These are phyloP conservation scores for Arctocebus calabarensis DNA, from an alignment of 2,797 vertebrate genomes.

Conservation along the genomic window DNA sequence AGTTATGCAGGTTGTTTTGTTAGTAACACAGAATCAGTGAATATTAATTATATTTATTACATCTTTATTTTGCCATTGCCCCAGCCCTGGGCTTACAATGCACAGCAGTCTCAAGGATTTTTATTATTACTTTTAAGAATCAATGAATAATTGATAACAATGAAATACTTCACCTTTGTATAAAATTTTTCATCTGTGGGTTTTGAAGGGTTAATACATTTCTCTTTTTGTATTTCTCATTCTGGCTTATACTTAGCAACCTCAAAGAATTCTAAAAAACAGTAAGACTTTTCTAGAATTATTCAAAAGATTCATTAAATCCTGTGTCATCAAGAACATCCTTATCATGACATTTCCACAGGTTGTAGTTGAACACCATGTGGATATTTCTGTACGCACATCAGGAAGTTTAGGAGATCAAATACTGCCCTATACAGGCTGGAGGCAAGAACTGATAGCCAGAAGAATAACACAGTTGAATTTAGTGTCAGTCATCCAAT, in stretches of 20 bases:
- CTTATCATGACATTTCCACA: conserved; percentile 33
- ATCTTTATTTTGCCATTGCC: conserved; percentile 65
- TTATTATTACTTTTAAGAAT: conserved; percentile 66
- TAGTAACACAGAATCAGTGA: conserved; percentile 54
- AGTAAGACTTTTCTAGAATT: neutral
- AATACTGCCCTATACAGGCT: neutral
- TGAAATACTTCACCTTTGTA: conserved; percentile 41
- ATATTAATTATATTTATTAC: conserved; percentile 63
- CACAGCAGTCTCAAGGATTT: conserved; percentile 41
- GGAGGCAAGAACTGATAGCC: neutral
- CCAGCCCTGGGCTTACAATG: neutral
- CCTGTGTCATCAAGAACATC: neutral
- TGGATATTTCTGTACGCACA: neutral
- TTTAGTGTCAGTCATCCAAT: neutral
- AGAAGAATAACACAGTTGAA: neutral
- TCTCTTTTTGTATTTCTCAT: conserved; percentile 43
- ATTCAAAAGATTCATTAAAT: neutral
- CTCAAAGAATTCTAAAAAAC: conserved; percentile 4
- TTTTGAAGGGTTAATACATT: conserved; percentile 68
- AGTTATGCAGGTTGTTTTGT: conserved; percentile 65
- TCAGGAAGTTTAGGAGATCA: neutral
- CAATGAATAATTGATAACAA: conserved; percentile 72
- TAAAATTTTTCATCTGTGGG: neutral
- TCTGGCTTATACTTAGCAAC: neutral
- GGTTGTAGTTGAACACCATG: neutral